Evolutionary conservation across 2,113 vertebrate genomes (phyloP).

Genomic region (Capreolus pygargus): DNA sequence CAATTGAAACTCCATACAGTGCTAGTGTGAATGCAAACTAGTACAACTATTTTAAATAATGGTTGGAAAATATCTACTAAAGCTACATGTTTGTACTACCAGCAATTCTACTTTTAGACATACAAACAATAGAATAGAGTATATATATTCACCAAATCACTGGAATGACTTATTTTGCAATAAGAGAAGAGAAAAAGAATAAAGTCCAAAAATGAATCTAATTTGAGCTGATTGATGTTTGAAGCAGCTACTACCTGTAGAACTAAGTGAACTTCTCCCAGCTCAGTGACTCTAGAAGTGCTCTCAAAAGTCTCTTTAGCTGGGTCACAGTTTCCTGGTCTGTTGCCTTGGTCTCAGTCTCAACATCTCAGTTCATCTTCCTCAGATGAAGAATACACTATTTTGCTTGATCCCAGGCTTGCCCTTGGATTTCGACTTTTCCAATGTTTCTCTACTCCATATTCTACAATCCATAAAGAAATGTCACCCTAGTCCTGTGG

Average conservation of each 20-base stretch:
- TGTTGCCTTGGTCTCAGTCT: background rate
- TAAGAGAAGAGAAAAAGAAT: background rate
- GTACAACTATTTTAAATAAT: background rate
- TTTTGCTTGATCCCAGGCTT: background rate
- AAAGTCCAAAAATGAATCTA: background rate
- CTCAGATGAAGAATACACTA: background rate
- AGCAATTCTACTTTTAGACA: background rate
- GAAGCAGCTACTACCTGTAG: background rate
- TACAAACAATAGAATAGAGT: background rate
- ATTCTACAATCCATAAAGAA: background rate
- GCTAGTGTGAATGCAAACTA: background rate
- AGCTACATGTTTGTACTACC: background rate
- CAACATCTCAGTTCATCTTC: background rate
- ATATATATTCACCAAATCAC: background rate
- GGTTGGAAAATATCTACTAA: background rate
- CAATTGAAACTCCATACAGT: background rate
- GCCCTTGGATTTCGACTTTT: background rate
- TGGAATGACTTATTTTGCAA: background rate
- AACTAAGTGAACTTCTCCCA: background rate
- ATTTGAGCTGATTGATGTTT: background rate
- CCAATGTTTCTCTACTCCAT: background rate
- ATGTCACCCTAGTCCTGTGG: background rate
- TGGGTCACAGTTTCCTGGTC: background rate
- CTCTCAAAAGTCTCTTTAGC: background rate
- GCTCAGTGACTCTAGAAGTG: background rate